These are phyloP conservation scores for Lophura nycthemera DNA, from an alignment of 2,113 vertebrate species.

Conservation along the genomic window DNA sequence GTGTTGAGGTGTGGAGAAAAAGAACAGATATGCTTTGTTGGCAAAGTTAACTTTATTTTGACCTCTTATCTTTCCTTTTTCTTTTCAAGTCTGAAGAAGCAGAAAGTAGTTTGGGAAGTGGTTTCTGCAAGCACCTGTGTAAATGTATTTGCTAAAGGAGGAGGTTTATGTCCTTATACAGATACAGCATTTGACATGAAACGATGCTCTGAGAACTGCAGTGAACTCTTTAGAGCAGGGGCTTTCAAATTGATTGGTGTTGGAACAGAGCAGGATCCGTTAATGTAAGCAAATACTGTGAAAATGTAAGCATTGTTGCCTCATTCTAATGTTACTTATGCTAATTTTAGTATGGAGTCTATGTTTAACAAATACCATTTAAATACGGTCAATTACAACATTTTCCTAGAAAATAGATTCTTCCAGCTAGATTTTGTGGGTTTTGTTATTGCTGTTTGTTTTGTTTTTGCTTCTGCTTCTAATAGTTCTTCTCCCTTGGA, in stretches of 20 bases:
- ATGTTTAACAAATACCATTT: not conserved
- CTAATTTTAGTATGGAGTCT: not conserved
- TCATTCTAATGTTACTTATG: not conserved
- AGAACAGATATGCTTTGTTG: conserved; percentile 69
- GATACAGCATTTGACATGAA: conserved; percentile 36
- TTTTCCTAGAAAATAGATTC: not conserved
- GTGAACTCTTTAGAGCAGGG: not conserved
- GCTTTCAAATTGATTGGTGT: not conserved
- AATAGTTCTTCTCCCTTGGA: not conserved
- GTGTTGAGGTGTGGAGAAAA: conserved; percentile 77
- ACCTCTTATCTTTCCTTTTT: conserved; percentile 79
- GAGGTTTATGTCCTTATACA: conserved; percentile 47
- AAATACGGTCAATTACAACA: not conserved
- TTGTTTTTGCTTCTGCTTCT: not conserved
- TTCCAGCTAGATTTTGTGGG: not conserved
- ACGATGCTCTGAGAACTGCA: conserved; percentile 44
- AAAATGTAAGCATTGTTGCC: not conserved
- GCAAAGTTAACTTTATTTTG: conserved; percentile 68
- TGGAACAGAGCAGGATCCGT: not conserved
- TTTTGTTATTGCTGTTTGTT: not conserved
- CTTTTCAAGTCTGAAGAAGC: conserved; percentile 67
- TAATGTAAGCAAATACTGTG: not conserved
- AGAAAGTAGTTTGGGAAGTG: conserved; percentile 61
- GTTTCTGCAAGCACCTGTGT: conserved; percentile 78
- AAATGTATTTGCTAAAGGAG: conserved; percentile 72